These are phyloP conservation scores for Myrmecophaga tridactyla DNA, from an alignment of 2,113 vertebrate species.

Conservation along the genomic window DNA sequence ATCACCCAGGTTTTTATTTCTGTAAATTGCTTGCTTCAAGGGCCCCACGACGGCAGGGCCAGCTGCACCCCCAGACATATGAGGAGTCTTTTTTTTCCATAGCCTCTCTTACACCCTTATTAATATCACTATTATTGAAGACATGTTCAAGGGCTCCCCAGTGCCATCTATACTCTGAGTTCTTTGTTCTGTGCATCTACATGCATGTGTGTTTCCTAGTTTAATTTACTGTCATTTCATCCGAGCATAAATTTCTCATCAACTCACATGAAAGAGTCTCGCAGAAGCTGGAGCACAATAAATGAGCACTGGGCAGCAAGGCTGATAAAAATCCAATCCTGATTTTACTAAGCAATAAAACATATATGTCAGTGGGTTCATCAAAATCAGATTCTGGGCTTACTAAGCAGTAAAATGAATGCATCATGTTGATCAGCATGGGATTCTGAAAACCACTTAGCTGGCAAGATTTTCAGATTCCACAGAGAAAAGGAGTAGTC, in stretches of 20 bases:
- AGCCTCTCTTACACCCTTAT: too few species aligned
- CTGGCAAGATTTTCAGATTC: neutral
- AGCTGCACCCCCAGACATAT: neutral
- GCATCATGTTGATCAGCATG: neutral
- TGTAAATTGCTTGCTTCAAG: neutral
- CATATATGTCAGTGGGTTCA: neutral
- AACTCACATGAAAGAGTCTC: neutral
- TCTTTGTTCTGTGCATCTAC: neutral
- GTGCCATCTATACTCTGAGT: neutral
- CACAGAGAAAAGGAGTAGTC: neutral
- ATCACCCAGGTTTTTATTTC: neutral
- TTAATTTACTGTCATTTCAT: neutral
- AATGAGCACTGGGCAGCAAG: neutral
- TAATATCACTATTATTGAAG: neutral
- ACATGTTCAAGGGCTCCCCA: neutral
- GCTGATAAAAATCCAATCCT: slow-evolving; percentile 44
- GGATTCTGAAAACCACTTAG: neutral
- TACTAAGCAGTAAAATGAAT: neutral
- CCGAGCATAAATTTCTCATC: neutral
- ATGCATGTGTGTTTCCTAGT: neutral
- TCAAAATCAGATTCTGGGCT: neutral
- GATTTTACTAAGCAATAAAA: slow-evolving; percentile 61
- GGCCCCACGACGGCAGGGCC: neutral
- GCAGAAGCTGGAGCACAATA: neutral
- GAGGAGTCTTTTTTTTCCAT: neutral